Base-by-base conservation (phyloP, 2,113 vertebrate genomes). In the Pterocles gutturalis region DNA sequence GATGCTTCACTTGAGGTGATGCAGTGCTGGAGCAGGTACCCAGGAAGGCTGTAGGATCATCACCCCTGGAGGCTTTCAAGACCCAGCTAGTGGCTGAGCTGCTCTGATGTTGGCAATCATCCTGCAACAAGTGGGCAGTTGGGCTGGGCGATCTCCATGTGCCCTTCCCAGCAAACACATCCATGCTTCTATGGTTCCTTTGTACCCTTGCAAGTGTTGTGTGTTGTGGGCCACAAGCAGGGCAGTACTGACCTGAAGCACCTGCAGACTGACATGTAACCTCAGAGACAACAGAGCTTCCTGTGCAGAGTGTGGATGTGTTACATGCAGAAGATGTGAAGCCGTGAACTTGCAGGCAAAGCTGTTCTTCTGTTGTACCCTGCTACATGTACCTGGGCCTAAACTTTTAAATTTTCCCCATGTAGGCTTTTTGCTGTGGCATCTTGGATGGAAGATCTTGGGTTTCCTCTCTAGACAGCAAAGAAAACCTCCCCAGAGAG, bases 361-460 rank as follows among this genome's bases (percentile, higher is more conserved):
- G 13, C 2, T 38, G 24, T 25, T 83, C 4, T 57, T n/a, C 14
- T 43, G 51, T 67, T 8, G 4, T 4, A 14, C 13, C 4, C n/a
- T 1, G 0, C 7, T 38, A 46, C 7, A 5, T 1, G 2, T 45
- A 46, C 9, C 28, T 45, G 19, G 45, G 13, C 15, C 14, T 31
- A 22, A 43, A 89, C 28, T 7, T 7, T 17, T 55, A 38, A 28
- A 21, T 87, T 81, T 77, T 65, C 5, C 25, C 16, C 5, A 3
- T 18, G 17, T 5, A 31, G 11, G 33, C 4, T 9, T 73, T 91
- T 73, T 9, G 4, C 11, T 61, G 2, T 21, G 54, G 9, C 26
- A 25, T 78, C 28, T 85, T 2, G 15, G 12, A 22, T 94, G n/a
- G 36, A 78, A 36, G 5, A 82, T 12, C 22, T 31, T 83, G 31